Conservation (phyloP, 2,797 vertebrate species). For the Apogon talboti region DNA sequence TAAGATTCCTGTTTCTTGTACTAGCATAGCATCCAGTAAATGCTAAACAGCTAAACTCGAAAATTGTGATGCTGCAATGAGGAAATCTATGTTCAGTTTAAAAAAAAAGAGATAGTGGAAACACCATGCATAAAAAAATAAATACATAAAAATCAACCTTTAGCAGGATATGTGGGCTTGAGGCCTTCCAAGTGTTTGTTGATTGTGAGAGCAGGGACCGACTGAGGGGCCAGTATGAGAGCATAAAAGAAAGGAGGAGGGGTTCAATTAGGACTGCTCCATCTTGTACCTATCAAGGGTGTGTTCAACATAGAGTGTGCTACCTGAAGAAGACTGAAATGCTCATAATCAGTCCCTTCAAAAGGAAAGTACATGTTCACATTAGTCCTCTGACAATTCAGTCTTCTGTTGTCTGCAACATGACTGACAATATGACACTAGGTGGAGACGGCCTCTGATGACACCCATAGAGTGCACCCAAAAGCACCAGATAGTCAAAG, state of each 20-base stretch:
- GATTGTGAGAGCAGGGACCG: slow-evolving; percentile 45
- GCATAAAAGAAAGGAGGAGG: slow-evolving; percentile 68
- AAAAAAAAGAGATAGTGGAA: slow-evolving; percentile 8
- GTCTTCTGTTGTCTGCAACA: background rate
- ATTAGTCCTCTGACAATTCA: slow-evolving; percentile 22
- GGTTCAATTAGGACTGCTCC: slow-evolving; percentile 57
- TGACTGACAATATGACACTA: background rate
- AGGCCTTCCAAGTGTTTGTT: slow-evolving; percentile 63
- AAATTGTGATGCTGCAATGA: slow-evolving; percentile 13
- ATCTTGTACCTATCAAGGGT: slow-evolving; percentile 49
- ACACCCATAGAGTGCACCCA: no score
- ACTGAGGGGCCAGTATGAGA: slow-evolving; percentile 49
- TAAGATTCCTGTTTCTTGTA: background rate
- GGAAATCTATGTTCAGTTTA: background rate
- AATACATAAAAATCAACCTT: slow-evolving; percentile 38
- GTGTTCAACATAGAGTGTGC: slow-evolving; percentile 23
- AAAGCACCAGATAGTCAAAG: background rate
- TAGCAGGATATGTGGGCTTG: slow-evolving; percentile 48
- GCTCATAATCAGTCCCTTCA: slow-evolving; percentile 12
- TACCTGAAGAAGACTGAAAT: background rate
- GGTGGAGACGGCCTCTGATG: no score
- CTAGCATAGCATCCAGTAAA: slow-evolving; percentile 18
- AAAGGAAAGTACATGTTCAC: background rate
- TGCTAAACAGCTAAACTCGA: slow-evolving; percentile 11
- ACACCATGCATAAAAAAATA: slow-evolving; percentile 44